Base-by-base conservation (phyloP, 2,113 vertebrate species). In the Hemicordylus capensis region DNA sequence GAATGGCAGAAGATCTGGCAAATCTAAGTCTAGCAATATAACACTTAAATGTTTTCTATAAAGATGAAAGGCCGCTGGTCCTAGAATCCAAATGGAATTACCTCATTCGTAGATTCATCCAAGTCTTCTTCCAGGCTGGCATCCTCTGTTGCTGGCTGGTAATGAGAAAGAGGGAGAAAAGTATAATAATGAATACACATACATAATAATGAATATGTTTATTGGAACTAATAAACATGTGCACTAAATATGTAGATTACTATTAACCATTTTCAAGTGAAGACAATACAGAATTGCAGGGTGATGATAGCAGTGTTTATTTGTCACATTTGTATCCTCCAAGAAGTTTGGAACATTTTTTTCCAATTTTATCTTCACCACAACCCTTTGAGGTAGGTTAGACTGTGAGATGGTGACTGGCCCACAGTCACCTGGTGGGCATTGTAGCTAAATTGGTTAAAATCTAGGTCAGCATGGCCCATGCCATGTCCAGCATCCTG, bases 141-240 rank as follows among this genome's bases (percentile, higher is more conserved):
- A 34, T 96, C 95, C 83, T 97, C 96, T 37, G 90, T 94, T 2
- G 92, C 70, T 83, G 93, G 70, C 96, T 97, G 90, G 20, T 1
- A 56, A 92, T 82, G 42, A 77, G 73, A 84, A 3, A 73, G 46
- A 75, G 3, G 69, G 77, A 37, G n/a, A 77, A 46, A 61, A 10
- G 46, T 24, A 12, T 58, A 5, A 51, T n/a, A 69, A 0, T 92
- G 76, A 91, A 80, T 37, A 77, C 4, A 37, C 39, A 67, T 46
- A 15, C 11, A 51, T 0, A 0, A 48, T n/a, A n/a, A n/a, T n/a
- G n/a, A n/a, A n/a, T n/a, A n/a, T n/a, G n/a, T n/a, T n/a, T n/a
- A 72, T 59, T 2, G 5, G n/a, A 67, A 46, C 84, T 69, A 9
- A 39, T 44, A 81, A 70, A 59, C 76, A 15, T 6, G 73, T n/a